phyloP scores from a whole-genome alignment of 64 coral and sea anemone genomes.

The Pocillopora verrucosa region DNA sequence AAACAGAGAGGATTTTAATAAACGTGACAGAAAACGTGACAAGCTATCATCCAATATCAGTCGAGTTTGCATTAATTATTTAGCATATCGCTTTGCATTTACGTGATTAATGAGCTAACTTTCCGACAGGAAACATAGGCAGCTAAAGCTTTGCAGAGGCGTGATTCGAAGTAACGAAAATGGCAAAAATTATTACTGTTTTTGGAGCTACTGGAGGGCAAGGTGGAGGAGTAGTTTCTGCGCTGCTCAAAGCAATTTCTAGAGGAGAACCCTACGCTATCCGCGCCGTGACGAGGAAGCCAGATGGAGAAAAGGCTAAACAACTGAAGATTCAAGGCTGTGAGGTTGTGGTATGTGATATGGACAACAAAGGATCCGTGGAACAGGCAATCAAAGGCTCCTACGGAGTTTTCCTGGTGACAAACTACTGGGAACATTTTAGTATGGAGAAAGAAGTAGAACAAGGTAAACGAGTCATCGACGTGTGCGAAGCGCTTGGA shows the following conservation, averaged over 20 bases:
- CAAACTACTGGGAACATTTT: slow-evolving; percentile 76
- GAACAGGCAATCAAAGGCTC: slow-evolving; percentile 61
- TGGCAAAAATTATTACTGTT: slow-evolving; percentile 59
- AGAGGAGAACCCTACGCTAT: slow-evolving; percentile 31
- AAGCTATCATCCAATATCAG: not conserved
- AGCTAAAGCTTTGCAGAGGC: not conserved
- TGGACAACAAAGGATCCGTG: slow-evolving; percentile 48
- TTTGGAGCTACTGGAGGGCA: slow-evolving; percentile 74
- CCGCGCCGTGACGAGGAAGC: slow-evolving; percentile 65
- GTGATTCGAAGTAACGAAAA: not conserved
- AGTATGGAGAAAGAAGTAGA: slow-evolving; percentile 59
- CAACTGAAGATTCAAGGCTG: slow-evolving; percentile 56
- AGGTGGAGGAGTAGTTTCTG: slow-evolving; percentile 60
- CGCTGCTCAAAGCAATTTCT: slow-evolving; percentile 21
- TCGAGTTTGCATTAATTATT: not conserved
- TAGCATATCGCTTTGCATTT: not conserved
- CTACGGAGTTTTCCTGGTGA: slow-evolving; percentile 71
- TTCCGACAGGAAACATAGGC: not conserved
- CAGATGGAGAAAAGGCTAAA: slow-evolving; percentile 44
- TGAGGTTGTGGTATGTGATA: slow-evolving; percentile 41
- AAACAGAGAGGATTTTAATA: not conserved
- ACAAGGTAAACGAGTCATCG: slow-evolving; percentile 71
- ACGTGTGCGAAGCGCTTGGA: slow-evolving; percentile 54
- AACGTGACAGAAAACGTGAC: not conserved
- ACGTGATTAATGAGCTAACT: not conserved